Percentiles rank a stretch among this genome's conserved stretches.
phyloP scores from a whole-genome alignment of 2,888 invertebrate genomes.

The Eupeodes latifasciatus region DNA sequence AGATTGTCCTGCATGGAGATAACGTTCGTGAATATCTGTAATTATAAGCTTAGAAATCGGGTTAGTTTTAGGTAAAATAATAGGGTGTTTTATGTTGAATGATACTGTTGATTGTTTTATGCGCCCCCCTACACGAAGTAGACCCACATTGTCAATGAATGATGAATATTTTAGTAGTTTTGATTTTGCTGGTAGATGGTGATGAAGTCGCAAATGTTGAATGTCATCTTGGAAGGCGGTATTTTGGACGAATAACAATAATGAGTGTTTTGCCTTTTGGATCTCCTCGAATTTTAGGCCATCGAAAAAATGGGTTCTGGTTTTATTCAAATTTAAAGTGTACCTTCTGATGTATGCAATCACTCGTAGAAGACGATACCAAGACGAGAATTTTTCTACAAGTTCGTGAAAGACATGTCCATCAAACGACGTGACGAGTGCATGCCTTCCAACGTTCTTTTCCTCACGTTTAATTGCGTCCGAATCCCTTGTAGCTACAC shows the following conservation, averaged over 20 bases:
- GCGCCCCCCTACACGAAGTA: slow-evolving; percentile 26
- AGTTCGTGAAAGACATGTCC: neutral
- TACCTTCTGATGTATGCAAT: slow-evolving; percentile 10
- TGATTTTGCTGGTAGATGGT: slow-evolving; percentile 24
- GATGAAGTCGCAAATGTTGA: neutral
- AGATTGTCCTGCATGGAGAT: slow-evolving; percentile 55
- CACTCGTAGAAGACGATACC: slow-evolving; percentile 5
- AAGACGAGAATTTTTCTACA: slow-evolving; percentile 36
- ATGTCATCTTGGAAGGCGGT: slow-evolving; percentile 12
- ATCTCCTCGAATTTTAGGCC: neutral
- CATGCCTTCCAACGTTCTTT: neutral
- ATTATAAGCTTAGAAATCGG: slow-evolving; percentile 40
- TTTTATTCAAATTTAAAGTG: neutral
- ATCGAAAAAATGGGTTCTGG: neutral
- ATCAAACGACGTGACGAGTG: neutral
- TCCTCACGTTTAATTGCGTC: neutral
- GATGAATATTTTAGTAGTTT: neutral
- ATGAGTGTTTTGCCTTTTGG: neutral
- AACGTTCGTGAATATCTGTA: slow-evolving; percentile 25
- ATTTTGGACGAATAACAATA: slow-evolving; percentile 8
- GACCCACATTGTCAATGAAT: slow-evolving; percentile 38
- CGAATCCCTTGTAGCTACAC: neutral
- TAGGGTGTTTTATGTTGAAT: slow-evolving; percentile 44
- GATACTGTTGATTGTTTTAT: slow-evolving; percentile 25
- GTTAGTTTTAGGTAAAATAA: slow-evolving; percentile 41